Evolutionary conservation across 1,140 invertebrate species (phyloP), one percentile per base, ranked within the genome.

Genomic region (Drosophila serrata): DNA sequence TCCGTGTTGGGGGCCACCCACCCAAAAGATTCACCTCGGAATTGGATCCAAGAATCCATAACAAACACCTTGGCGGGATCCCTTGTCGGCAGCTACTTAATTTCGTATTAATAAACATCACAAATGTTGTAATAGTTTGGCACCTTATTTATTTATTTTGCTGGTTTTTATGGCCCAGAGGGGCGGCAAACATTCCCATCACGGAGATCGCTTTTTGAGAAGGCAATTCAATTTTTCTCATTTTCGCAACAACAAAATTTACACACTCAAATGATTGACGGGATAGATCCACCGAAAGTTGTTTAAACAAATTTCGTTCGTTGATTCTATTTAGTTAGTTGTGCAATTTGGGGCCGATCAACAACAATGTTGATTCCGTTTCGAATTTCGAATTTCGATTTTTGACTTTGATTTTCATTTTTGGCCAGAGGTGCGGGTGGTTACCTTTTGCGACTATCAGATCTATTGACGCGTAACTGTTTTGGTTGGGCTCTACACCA

Each of bases 101-200:
- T 82, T 88, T 88, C 85, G 85, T 84, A 88, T 88, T 88, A 88
- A 88, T 90, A 90, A 88, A 88, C 85, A 90, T 88, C 80, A 88
- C 65, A 88, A 84, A 90, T 87, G 65, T 87, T 87, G 84, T 88
- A 87, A 87, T 87, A 87, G 84, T 88, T 87, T 87, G 80, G 72
- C 76, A 84, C 60, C 58, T 87, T 87, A 87, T 87, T 87, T 87
- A 87, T 87, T 87, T 87, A 82, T 88, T 82, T 88, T 61, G 37
- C 61, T 56, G 22, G 13, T 55, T 63, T 75, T 64, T 77, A 79
- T 75, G 77, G 55, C 48, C 24, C 35, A 58, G 35, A 39, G 64
- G 48, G 51, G 45, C 78, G 63, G 40, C 46, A 81, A 86, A 81
- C 82, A 87, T 76, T 64, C 72, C 43, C 33, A 58, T 53, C 48